These are phyloP conservation scores for Hydrotaea diabolus DNA, from an alignment of 2,888 invertebrate genomes.

Conservation along the genomic window DNA sequence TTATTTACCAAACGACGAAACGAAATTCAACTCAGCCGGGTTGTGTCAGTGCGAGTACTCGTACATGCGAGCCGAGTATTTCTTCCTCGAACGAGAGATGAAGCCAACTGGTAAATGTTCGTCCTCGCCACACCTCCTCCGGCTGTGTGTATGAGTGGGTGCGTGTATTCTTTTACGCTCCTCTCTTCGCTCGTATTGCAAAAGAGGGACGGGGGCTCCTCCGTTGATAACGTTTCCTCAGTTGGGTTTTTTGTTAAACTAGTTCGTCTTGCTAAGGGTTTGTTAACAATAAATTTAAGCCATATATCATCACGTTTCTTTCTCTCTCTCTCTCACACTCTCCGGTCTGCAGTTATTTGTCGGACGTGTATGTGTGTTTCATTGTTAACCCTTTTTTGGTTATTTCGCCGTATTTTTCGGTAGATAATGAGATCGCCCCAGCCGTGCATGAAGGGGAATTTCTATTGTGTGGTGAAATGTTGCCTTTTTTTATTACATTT, in stretches of 20 bases:
- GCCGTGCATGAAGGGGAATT: background rate
- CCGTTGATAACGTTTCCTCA: background rate
- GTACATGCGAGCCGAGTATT: background rate
- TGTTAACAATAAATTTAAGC: conserved; percentile 12
- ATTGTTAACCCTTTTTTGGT: conserved; percentile 8
- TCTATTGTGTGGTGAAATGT: too few relatives aligned
- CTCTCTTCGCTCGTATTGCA: background rate
- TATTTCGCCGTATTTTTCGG: background rate
- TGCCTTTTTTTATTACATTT: background rate
- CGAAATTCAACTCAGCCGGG: conserved; percentile 11
- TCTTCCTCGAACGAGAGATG: background rate
- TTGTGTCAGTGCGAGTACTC: background rate
- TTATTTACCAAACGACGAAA: conserved; percentile 47
- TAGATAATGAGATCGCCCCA: background rate
- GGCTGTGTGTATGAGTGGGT: too few relatives aligned
- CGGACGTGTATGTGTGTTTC: background rate
- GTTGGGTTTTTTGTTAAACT: background rate
- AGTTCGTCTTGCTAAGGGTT: background rate
- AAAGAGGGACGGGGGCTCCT: background rate
- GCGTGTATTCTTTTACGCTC: background rate
- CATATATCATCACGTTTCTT: conserved; percentile 7
- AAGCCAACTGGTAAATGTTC: conserved; percentile 18
- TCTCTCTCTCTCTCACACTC: too few relatives aligned
- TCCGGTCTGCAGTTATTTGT: too few relatives aligned
- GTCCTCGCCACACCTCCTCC: background rate